Evolutionary conservation across 2,113 vertebrate genomes (phyloP), one percentile per base, ranked within the genome.

Genomic region (Neotoma lepida): DNA sequence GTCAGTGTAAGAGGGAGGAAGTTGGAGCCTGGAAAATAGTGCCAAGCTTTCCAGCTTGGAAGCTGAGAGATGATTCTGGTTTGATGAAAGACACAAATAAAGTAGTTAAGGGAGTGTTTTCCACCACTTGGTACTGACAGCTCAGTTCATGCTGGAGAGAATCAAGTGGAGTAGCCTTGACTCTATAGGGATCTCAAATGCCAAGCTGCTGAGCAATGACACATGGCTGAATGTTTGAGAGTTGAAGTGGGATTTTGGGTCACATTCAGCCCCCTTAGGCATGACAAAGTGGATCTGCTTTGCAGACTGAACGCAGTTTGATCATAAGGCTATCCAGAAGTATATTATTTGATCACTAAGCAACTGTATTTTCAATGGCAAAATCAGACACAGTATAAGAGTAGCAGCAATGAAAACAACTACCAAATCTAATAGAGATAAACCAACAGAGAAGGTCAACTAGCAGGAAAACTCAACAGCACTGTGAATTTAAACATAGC

Each of bases 81-180:
- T 94, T 87, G 89, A 80, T 87, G 64, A 91, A 87, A 95, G 84
- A 91, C 41, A 2, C 33, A 81, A 49, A 35, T 81, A 89, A 95
- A 89, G 64, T 87, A 76, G 28, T 92, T n/a, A 51, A 54, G 15
- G 49, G 39, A 85, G 58, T 70, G 71, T 88, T 95, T 93, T 90
- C 56, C 28, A 22, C 74, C 56, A 49, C 30, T 71, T 35, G 14
- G 10, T 94, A 30, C 70, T 85, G 30, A 56, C 87, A 71, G 85
- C 64, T 81, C 56, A 74, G 9, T 80, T 78, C 20, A 3, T 84
- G 4, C 56, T 94, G 46, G 44, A 49, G 24, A 95, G 7, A 89
- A 51, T 41, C 44, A 77, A 30, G 44, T 64, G 64, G 13, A 94
- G 14, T n/a, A 61, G 20, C 64, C 68, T 44, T 68, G 56, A 88